Evolutionary conservation across 2,113 vertebrate genomes (phyloP), one percentile per base, ranked within the genome.

Genomic region (Mionectes macconnelli): DNA sequence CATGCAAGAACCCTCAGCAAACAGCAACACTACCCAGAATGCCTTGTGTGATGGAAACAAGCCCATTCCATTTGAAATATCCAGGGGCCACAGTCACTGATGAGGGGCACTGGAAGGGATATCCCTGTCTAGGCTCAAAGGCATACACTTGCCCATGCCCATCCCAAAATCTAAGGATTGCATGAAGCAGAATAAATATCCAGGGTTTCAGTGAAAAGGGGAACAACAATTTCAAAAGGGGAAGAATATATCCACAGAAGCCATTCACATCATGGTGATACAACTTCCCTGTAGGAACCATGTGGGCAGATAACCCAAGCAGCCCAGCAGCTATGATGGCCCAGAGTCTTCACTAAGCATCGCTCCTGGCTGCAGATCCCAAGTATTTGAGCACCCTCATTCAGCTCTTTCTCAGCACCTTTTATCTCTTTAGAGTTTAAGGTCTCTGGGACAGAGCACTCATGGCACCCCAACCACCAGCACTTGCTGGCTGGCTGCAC

Each of bases 121-220:
- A 42, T 14, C 27, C 20, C 77, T 49, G 18, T 28, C 19, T 24
- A 57, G 42, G n/a, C 24, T 82, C 27, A 42, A 84, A 82, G 45
- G 24, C 28, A 12, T 9, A 31, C 4, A 15, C 13, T 47, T 0
- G 0, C 16, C 49, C 39, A 37, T 7, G 4, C 37, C 16, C 23
- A 84, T 23, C 12, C 12, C 33, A 63, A 63, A 80, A 83, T 44
- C 31, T 20, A 88, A 75, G n/a, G 11, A 40, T 28, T 72, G 33
- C 14, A 25, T 28, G 25, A 70, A 79, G 30, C 15, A 59, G 50
- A 92, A 72, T 3, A 3, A 64, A 45, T 50, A 68, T 5, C 39
- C 47, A 76, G 27, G 14, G 31, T 42, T 62, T 74, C 55, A 49
- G 12, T 25, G 56, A 57, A 78, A 72, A 74, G 8, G 4, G 20